A percentile compares a stretch with the other conserved stretches of the same genome.
Conservation (phyloP, 2,113 vertebrate genomes). For the Gila orcuttii region DNA sequence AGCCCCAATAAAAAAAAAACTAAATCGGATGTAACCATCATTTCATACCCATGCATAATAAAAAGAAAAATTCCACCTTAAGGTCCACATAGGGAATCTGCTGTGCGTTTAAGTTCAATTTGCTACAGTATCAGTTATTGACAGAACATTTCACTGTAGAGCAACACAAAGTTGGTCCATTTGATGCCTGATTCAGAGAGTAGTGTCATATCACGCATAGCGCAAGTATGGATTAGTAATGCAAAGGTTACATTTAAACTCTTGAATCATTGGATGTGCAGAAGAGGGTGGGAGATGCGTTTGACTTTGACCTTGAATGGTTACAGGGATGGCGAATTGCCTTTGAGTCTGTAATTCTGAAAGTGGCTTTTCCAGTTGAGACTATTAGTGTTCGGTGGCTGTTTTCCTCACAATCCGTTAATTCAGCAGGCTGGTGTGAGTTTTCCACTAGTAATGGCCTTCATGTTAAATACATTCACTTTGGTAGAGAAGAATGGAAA, state of each 20-base stretch:
- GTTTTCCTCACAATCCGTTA: not conserved
- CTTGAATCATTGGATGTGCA: slow-evolving; percentile 3
- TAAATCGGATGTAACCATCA: slow-evolving; percentile 1
- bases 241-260: not conserved
- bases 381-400: slow-evolving; percentile 21
- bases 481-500: not conserved
- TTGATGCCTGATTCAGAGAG: not conserved
- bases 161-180: slow-evolving; percentile 14
- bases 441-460: not conserved
- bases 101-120: slow-evolving; percentile 11
- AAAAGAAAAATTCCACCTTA: slow-evolving; percentile 21
- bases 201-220: not conserved
- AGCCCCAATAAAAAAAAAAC: not conserved
- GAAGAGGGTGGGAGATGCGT: not conserved
- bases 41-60: slow-evolving; percentile 20
- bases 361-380: slow-evolving; percentile 35
- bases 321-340: slow-evolving; percentile 20
- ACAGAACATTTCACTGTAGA: slow-evolving; percentile 15
- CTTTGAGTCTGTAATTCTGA: not conserved
- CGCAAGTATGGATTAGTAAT: not conserved
- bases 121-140: slow-evolving; percentile 14
- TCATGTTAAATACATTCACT: slow-evolving; percentile 16
- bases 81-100: not conserved
- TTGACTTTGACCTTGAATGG: slow-evolving; percentile 2
- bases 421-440: slow-evolving; percentile 9